phyloP scores from a whole-genome alignment of 2,113 vertebrate genomes.

The Peromyscus polionotus region DNA sequence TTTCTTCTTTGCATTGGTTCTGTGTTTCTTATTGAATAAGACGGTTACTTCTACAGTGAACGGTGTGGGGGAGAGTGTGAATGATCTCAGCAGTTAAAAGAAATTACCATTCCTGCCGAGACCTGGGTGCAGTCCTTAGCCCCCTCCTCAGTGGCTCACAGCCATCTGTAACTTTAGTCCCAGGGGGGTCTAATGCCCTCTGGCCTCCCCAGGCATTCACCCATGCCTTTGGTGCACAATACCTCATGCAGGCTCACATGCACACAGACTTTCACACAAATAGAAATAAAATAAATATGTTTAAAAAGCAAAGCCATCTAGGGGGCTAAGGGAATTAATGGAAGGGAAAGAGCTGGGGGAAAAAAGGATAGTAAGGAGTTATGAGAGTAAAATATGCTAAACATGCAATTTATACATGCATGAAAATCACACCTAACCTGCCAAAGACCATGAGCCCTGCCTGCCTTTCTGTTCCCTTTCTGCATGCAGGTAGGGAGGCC shows the following conservation, averaged over 20 bases:
- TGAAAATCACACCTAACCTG: neutral
- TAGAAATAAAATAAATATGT: neutral
- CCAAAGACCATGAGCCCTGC: neutral
- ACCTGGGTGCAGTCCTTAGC: neutral
- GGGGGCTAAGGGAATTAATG: neutral
- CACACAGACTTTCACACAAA: neutral
- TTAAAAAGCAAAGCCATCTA: neutral
- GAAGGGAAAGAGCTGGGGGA: too few species aligned
- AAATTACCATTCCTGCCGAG: neutral
- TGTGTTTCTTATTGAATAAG: too few species aligned
- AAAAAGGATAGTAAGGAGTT: too few species aligned
- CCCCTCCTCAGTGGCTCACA: neutral
- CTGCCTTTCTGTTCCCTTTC: neutral
- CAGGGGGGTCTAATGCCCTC: neutral
- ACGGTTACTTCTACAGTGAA: too few species aligned
- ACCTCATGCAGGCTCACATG: neutral
- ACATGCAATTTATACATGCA: neutral
- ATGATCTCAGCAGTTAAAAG: neutral
- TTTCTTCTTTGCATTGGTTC: too few species aligned
- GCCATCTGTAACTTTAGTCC: neutral
- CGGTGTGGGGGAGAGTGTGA: neutral
- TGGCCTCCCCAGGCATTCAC: neutral
- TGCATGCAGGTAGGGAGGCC: neutral
- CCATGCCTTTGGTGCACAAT: neutral
- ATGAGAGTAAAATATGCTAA: neutral